phyloP scores from a whole-genome alignment of 2,797 vertebrate species.

The Spea hammondii region DNA sequence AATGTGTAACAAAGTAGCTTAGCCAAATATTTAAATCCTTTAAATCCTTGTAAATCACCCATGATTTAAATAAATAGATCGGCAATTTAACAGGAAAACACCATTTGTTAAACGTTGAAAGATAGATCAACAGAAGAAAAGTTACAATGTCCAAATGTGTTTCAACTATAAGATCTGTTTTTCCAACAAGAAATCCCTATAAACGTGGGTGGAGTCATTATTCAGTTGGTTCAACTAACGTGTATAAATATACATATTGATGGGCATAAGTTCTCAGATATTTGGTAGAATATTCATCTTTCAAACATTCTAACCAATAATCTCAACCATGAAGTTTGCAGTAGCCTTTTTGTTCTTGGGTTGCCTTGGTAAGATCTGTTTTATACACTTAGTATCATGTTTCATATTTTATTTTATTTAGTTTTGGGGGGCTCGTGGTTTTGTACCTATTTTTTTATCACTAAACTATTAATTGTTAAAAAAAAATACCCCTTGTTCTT shows the following conservation, averaged over 20 bases:
- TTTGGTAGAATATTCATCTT: background rate
- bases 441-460: background rate
- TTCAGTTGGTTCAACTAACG: too few species aligned
- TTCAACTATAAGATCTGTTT: background rate
- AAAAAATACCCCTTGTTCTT: background rate
- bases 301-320: background rate
- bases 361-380: background rate
- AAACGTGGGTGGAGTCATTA: background rate
- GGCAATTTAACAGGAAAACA: background rate
- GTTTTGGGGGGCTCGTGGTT: too few species aligned
- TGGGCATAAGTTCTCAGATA: background rate
- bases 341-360: background rate
- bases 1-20: background rate
- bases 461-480: too few species aligned
- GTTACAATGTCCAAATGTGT: background rate
- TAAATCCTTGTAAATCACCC: background rate
- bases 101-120: background rate
- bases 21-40: background rate
- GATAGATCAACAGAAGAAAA: background rate
- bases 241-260: background rate
- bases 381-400: background rate
- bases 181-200: background rate
- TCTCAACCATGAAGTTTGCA: slow-evolving; percentile 1
- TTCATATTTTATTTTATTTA: background rate
- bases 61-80: background rate